Base-by-base conservation (phyloP, 2,113 vertebrate species). In the Dasypus novemcinctus region DNA sequence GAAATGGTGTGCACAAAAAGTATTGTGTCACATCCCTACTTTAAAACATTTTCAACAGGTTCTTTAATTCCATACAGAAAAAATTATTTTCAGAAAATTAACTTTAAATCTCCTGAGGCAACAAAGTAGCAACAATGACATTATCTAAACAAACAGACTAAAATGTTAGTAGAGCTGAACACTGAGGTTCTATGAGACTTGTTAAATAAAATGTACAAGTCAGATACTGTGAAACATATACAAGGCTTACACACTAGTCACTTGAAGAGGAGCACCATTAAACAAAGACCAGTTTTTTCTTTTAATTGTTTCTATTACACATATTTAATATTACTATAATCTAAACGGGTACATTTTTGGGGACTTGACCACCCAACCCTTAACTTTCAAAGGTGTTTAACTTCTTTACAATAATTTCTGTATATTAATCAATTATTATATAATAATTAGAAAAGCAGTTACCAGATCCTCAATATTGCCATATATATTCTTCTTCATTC, bases 391-490 rank as follows among this genome's bases (percentile, higher is more conserved):
- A 82, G 21, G 27, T 41, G 84, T 76, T 79, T 76, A 85, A 74
- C 23, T 29, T 89, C 10, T 87, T 93, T 25, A 84, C 82, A 52
- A 71, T 72, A 71, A 59, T 36, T 52, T 91, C 9, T 88, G 68
- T 31, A 61, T 27, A 89, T 8, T 71, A 78, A 91, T 76, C 18
- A 91, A 76, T 54, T 71, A 88, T 89, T 92, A 91, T 29, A 82
- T n/a, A 93, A 75, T 38, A 96, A 92, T 41, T 18, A 84, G 61
- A 90, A 96, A 96, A 91, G 97, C 83, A 79, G 69, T 98, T 98
- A 99, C 99, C 99, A 99, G 98, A 98, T 99, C 99, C 97, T 99
- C 99, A 81, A 99, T 99, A 98, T 99, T 99, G 98, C 99, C 99
- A 78, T 99, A 99, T 98, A 99, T 98, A 97, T 99, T 99, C 97